phyloP scores from a whole-genome alignment of 2,797 vertebrate genomes.

The Rhinophrynus dorsalis region DNA sequence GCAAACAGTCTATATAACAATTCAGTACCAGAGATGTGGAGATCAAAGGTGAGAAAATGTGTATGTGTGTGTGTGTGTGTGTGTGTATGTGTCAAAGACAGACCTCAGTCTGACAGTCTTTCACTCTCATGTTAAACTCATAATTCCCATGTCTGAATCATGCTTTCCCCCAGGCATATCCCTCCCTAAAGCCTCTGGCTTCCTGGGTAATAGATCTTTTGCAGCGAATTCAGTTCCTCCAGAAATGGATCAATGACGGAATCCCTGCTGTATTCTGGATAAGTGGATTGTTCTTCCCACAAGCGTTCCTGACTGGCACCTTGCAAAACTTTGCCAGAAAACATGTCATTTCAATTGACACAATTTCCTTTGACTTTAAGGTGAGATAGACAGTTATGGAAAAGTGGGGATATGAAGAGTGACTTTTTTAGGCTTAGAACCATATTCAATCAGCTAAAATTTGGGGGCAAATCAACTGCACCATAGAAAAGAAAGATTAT shows the following conservation, averaged over 20 bases:
- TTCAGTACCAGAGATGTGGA: slow-evolving; percentile 83
- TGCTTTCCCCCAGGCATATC: slow-evolving; percentile 74
- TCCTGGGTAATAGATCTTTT: slow-evolving; percentile 87
- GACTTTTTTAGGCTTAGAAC: background rate
- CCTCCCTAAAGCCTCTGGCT: slow-evolving; percentile 84
- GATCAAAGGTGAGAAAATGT: slow-evolving; percentile 68
- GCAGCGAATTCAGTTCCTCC: slow-evolving; percentile 77
- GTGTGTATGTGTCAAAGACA: background rate
- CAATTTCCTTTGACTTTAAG: slow-evolving; percentile 82
- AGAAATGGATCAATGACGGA: slow-evolving; percentile 77
- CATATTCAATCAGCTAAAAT: no score
- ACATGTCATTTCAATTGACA: slow-evolving; percentile 78
- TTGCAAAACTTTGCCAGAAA: slow-evolving; percentile 87
- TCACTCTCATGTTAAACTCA: background rate
- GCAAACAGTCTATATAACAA: slow-evolving; percentile 85
- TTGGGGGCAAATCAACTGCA: no score
- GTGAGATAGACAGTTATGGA: slow-evolving; percentile 57
- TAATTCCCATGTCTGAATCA: background rate
- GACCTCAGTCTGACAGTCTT: background rate
- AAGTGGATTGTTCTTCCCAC: slow-evolving; percentile 89
- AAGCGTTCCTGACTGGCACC: slow-evolving; percentile 88
- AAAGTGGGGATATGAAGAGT: background rate
- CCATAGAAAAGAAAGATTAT: no score
- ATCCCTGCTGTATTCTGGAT: slow-evolving; percentile 89
- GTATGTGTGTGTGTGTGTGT: no score